These are phyloP conservation scores for Zelostemma sp. DNA, from an alignment of 1,140 invertebrate species.

Conservation along the genomic window DNA sequence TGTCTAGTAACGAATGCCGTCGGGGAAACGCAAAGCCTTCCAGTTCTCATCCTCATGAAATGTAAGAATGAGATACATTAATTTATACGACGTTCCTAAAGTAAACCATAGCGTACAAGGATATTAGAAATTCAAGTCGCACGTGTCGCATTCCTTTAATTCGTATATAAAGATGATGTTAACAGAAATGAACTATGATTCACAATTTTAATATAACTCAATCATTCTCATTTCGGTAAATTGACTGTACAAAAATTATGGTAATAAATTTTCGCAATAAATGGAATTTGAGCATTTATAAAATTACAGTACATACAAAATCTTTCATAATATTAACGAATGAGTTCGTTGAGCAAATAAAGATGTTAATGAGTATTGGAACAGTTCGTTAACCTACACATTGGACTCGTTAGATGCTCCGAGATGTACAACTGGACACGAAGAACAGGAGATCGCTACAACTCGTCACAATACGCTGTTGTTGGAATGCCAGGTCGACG, in stretches of 20 bases:
- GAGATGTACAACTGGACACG: conserved; percentile 73
- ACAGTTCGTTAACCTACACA: conserved; percentile 6
- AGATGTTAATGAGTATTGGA: no score
- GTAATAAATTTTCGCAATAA: no score
- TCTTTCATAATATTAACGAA: no score
- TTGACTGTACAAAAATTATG: no score
- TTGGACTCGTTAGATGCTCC: conserved; percentile 70
- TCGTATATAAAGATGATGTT: no score
- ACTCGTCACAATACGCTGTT: conserved; percentile 74
- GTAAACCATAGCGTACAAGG: conserved; percentile 10
- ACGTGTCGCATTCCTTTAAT: no score
- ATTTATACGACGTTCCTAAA: conserved; percentile 7
- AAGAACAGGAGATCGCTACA: conserved; percentile 73
- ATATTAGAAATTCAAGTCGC: not conserved
- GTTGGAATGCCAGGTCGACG: conserved; percentile 85
- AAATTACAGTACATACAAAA: no score
- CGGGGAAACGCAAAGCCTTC: conserved; percentile 77
- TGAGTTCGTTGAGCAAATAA: no score
- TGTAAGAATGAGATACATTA: conserved; percentile 70
- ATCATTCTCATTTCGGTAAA: no score
- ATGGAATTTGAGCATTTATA: no score
- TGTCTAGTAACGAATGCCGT: conserved; percentile 80
- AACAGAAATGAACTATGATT: no score
- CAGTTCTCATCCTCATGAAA: conserved; percentile 75
- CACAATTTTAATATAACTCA: no score